Evolutionary conservation across 2,113 vertebrate genomes (phyloP), one percentile per base, ranked within the genome.

Genomic region (Muscicapa adusta): DNA sequence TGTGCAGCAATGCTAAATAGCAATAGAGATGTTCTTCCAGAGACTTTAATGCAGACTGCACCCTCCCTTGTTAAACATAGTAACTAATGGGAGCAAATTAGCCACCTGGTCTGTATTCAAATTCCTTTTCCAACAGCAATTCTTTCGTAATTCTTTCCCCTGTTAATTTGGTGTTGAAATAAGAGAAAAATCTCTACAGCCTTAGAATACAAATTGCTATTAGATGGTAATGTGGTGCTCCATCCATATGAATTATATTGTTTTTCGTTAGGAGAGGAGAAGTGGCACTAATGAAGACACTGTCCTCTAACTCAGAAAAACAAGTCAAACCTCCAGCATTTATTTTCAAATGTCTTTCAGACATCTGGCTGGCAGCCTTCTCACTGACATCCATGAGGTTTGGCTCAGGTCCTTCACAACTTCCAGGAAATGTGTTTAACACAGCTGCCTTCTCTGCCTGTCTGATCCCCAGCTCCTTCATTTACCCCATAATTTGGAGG

Each of bases 51-150:
- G 63, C 51, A 89, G 60, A 54, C 47, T 88, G 62, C 62, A 70
- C 28, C n/a, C 51, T 91, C 82, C 73, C 85, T 95, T 76, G 71
- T 94, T 91, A 94, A 91, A 76, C 74, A n/a, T 85, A 67, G 10
- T 70, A 91, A 95, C 82, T 85, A 92, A 94, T 70, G 60, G 43
- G 54, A 91, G 74, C 20, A 89, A 95, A 95, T 94, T 96, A 94
- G 93, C 87, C 80, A 94, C 87, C 91, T 95, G 78, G 62, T 82
- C 81, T 88, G 42, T 24, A 89, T 76, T 92, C 38, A 82, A 53
- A 89, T 79, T 87, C 66, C 54, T 91, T 89, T 91, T 75, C 85
- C 73, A 89, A 43, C 26, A 79, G 57, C 50, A 72, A 10, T 95
- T 85, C 74, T 62, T 58, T 57, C 23, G 26, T 45, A 91, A 70